Evolutionary conservation across 2,888 invertebrate species (phyloP), one percentile per base, ranked within the genome.

Genomic region (Priapulus caudatus): DNA sequence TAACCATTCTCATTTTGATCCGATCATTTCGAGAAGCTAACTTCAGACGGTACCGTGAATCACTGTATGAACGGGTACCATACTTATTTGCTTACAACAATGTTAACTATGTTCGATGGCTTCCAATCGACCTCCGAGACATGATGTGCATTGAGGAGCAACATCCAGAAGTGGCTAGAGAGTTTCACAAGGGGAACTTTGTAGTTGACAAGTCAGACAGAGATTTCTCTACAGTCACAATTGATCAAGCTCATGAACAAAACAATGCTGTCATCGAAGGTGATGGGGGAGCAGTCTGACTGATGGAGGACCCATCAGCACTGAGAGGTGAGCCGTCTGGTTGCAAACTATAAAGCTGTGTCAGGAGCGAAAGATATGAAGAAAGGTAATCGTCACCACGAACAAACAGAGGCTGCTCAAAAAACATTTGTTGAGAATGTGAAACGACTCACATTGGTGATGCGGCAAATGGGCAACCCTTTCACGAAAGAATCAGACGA

Each of bases 241-340:
- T 59, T 24, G 56, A 61, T 48, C 60, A 59, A 48, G 57, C 60
- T 4, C 60, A 63, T 49, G 60, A 64, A 45, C 61, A 64, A 24
- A 51, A 43, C 44, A 63, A 62, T 56, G 58, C 52, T 23, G 23
- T 59, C 21, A 55, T 60, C 43, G 64, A 62, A 54, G 60, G 53
- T 33, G 58, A 64, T 45, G 59, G 58, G 15, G 57, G 57, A 20
- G 60, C 57, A 2, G 50, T 63, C 45, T 59, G 61, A 2, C 1
- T 63, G 23, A 59, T 57, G 22, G 61, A 61, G 45, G 50, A 60
- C 45, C 54, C 53, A 22, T 22, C 55, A 47, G 56, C 53, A 43
- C 55, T 61, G 4, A 23, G 52, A 44, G n/a, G n/a, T n/a, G n/a
- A n/a, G n/a, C n/a, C n/a, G n/a, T n/a, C n/a, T n/a, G n/a, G n/a